Conservation (phyloP, 2,797 vertebrate species). For the Aplochiton taeniatus region DNA sequence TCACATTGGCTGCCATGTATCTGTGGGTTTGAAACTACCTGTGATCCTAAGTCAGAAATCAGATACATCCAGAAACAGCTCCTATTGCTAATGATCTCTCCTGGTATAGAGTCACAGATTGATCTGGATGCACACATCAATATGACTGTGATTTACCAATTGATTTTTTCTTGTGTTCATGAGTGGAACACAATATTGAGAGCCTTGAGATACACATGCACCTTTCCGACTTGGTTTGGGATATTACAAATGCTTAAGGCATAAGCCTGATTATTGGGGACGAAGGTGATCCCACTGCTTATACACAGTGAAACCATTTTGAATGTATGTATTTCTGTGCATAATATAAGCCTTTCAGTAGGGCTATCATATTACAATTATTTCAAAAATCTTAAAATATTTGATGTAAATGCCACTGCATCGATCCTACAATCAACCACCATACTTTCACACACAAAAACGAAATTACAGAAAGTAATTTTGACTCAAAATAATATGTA, state of each 20-base stretch:
- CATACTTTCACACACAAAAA: too few species aligned
- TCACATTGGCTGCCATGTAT: too few species aligned
- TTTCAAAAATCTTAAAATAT: too few species aligned
- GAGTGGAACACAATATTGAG: conserved; percentile 23
- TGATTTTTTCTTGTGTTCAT: neutral
- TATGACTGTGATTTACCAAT: conserved; percentile 33
- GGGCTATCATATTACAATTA: too few species aligned
- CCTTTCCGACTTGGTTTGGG: conserved; percentile 32
- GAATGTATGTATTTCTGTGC: neutral
- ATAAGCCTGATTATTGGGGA: conserved; percentile 22
- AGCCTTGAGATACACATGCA: conserved; percentile 51
- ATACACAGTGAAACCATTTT: conserved; percentile 30
- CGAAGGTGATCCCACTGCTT: conserved; percentile 5
- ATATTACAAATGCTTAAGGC: conserved; percentile 44
- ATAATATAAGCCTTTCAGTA: neutral
- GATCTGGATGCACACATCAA: conserved; percentile 45
- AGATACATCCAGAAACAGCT: too few species aligned
- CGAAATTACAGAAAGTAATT: too few species aligned
- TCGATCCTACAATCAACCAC: too few species aligned
- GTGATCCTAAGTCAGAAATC: too few species aligned
- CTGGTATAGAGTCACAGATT: neutral
- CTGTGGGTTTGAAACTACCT: too few species aligned
- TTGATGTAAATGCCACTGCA: too few species aligned
- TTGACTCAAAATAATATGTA: too few species aligned
- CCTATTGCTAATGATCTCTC: too few species aligned